Evolutionary conservation across 2,888 invertebrate genomes (phyloP), one percentile per base, ranked within the genome.

Genomic region (Caradrina kadenii): DNA sequence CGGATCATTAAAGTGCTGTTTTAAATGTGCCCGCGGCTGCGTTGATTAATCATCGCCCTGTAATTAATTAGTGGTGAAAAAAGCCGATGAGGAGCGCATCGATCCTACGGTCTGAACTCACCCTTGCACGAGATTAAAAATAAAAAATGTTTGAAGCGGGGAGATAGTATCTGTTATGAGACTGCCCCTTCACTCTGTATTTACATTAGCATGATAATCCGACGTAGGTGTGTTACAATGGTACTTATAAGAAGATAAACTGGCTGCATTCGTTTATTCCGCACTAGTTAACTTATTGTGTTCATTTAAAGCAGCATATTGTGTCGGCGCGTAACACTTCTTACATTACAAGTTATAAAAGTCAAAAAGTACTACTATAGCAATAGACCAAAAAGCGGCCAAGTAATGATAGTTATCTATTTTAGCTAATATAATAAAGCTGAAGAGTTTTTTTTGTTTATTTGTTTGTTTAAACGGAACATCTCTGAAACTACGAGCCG

Each of bases 21-120:
- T 91, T 89, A 91, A 93, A 92, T 90, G 87, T 86, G 88, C 90
- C 91, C 89, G 89, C 90, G 90, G 91, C 90, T 86, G 84, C 83
- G 84, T 89, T 91, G 91, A 94, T 94, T 93, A 93, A 94, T 94
- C 93, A 94, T 94, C 91, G 88, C 89, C 80, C 87, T 80, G 88
- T 92, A 92, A 93, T 94, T 94, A 93, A 94, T 91, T 91, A 90
- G 89, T 89, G 90, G 87, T 88, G 85, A 89, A 90, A 91, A 90
- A 87, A 67, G 81, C 80, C 74, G 86, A 88, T 89, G 91, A 90
- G 89, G 87, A 88, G 86, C 85, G 79, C 88, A 88, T 87, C 88
- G 85, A 89, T 89, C 88, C 85, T 74, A 79, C 84, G 68, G 81
- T 86, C 84, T 88, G 82, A 79, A 86, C 79, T 80, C 81, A 73